Conservation (phyloP, 2,113 vertebrate species). For the Boleophthalmus pectinirostris region DNA sequence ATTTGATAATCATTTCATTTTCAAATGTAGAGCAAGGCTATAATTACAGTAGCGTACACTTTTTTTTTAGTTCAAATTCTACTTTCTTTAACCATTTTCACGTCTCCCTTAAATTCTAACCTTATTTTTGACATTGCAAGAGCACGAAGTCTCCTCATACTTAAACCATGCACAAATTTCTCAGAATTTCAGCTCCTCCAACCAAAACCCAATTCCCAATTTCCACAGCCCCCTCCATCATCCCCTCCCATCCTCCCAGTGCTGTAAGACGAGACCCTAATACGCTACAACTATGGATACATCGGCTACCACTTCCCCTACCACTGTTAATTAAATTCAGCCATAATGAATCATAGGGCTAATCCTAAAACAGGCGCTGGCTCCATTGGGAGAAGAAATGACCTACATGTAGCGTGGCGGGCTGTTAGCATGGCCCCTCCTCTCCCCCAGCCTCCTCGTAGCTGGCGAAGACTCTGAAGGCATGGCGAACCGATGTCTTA, state of each 20-base stretch:
- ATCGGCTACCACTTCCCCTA: conserved; percentile 50
- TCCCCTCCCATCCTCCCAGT: conserved; percentile 34
- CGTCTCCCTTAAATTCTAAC: neutral
- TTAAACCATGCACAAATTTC: neutral
- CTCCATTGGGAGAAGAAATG: conserved; percentile 67
- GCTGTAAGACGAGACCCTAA: conserved; percentile 55
- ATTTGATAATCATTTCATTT: neutral
- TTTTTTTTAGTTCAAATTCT: neutral
- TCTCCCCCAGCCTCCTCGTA: conserved; percentile 24
- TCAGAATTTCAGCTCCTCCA: conserved; percentile 37
- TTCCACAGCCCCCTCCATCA: conserved; percentile 24
- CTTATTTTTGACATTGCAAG: neutral
- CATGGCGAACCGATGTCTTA: conserved; percentile 40
- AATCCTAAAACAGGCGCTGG: conserved; percentile 70
- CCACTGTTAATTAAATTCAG: conserved; percentile 69
- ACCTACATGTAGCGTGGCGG: conserved; percentile 65
- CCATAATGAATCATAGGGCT: conserved; percentile 71
- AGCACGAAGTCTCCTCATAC: neutral
- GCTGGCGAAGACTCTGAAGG: conserved; percentile 32
- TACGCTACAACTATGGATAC: conserved; percentile 61
- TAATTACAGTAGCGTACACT: too few species aligned
- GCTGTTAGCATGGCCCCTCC: conserved; percentile 46
- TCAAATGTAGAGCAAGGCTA: neutral
- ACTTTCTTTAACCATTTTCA: neutral
- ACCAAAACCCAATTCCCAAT: conserved; percentile 20